Base-by-base conservation (phyloP, 2,797 vertebrate genomes). In the Rhabdophis nuchalis region DNA sequence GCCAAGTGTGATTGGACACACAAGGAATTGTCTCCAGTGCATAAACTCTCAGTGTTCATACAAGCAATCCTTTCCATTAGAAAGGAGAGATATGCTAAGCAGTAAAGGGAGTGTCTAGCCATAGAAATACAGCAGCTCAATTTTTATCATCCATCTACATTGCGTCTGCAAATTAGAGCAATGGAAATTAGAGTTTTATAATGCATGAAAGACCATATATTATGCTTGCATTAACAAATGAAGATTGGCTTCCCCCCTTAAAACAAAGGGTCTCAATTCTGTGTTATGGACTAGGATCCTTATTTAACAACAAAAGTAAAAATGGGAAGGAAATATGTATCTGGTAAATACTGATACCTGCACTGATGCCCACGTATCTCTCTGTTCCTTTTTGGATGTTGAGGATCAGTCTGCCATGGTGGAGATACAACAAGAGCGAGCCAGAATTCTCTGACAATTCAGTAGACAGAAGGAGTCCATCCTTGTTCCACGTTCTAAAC, bases 401-500 rank as follows among this genome's bases (percentile, higher is more conserved):
- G 9, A 99, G 97, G 0, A 93, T 98, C 92, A 99, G 95, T 87
- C 96, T 97, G 52, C 98, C 98, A 52, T 94, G 96, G 91, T 96
- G 98, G 96, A 99, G 98, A 94, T 97, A 98, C 94, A 99, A 97
- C 92, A 98, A 94, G 93, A 99, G 97, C 50, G 97, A 97, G 89
- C 97, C 98, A 0, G 98, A 98, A 94, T 97, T 98, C 91, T 97
- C 98, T 93, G 97, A 98, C 87, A 99, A 97, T 85, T 97, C 96
- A 0, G 97, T 97, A 60, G 98, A 98, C 85, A 99, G 96, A 90
- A 99, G 98, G 77, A 99, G 98, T 57, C 98, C 99, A 0, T 99
- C 98, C 11, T 97, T 96, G 97, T 99, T 99, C 99, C 99, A 99
- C 0, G 99, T 99, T 95, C 99, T 98, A 97, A 99, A 99, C 98